Conservation (phyloP, 92 coral and sea anemone species). For the Zoanthus gigantus region DNA sequence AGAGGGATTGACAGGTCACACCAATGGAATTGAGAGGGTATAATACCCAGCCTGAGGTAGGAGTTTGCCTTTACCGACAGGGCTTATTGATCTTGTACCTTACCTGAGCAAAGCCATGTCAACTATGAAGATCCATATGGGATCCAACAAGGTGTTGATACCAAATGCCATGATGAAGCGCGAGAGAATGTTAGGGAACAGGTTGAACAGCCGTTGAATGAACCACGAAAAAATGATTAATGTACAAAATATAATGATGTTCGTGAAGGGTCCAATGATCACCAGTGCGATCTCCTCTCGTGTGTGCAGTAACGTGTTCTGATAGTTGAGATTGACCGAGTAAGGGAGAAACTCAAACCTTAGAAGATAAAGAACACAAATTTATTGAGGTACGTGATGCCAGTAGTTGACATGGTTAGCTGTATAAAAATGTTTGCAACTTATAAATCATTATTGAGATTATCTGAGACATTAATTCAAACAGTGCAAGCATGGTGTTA, state of each 20-base stretch:
- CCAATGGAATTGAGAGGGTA: too few species aligned
- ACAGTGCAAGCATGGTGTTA: too few species aligned
- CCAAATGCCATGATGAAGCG: conserved; percentile 97
- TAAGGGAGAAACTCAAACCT: conserved; percentile 96
- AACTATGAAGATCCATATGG: conserved; percentile 92
- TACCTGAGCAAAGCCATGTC: conserved; percentile 92
- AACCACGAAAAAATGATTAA: conserved; percentile 79
- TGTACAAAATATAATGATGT: conserved; percentile 79
- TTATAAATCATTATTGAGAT: too few species aligned
- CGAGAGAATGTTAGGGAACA: conserved; percentile 90
- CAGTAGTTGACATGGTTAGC: not conserved
- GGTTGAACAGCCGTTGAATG: conserved; percentile 85
- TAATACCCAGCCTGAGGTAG: too few species aligned
- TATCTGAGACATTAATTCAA: too few species aligned
- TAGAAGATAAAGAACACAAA: not conserved
- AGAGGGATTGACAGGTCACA: too few species aligned
- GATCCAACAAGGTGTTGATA: conserved; percentile 88
- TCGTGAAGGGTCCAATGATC: conserved; percentile 88
- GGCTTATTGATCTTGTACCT: not conserved
- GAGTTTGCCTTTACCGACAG: too few species aligned
- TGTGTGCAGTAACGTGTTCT: conserved; percentile 89
- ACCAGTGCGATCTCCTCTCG: conserved; percentile 91
- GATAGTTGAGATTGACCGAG: conserved; percentile 96
- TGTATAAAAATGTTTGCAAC: too few species aligned
- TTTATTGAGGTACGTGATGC: not conserved